Evolutionary conservation across 2,797 vertebrate species (phyloP), one percentile per base, ranked within the genome.

Genomic region (Phataginus tricuspis): DNA sequence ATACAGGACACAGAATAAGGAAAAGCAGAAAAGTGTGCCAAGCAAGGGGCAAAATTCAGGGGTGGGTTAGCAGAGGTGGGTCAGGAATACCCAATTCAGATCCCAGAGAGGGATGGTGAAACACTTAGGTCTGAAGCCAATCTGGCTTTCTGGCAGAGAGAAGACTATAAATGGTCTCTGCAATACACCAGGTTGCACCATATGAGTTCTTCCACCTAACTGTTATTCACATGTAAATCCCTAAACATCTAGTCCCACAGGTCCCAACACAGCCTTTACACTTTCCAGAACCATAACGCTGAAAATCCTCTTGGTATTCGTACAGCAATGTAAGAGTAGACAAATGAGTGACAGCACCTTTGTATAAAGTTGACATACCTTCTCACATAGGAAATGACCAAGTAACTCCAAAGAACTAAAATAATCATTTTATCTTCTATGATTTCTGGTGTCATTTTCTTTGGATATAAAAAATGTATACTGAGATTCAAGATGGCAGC

Each of bases 321-420:
- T 7, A 77, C 10, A 90, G 59, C 18, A 27, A 34, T 69, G 39
- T 79, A 12, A n/a, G 18, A 59, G 27, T 27, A 86, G 27, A 64
- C 49, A 89, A 53, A 68, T 42, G 31, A 37, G 84, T 57, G 39
- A 82, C 0, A 49, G 9, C 19, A 45, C 29, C 45, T 94, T 66
- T 63, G 19, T n/a, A 37, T 29, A 5, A 66, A 59, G 57, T 27
- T 91, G 88, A 72, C 5, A 78, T 34, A 95, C 75, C 12, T 64
- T 87, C 66, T 42, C 83, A 45, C 2, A 0, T 31, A 69, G 19
- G 45, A 95, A 90, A 85, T 39, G 45, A 59, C 7, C 63, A 71
- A 94, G 51, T 77, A 85, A 93, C 12, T 74, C 55, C 45, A 86
- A 96, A 71, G n/a, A 92, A 45, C 19, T 69, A 88, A 97, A 90